phyloP scores from a whole-genome alignment of 2,797 vertebrate species.

The Melanotaenia maccullochi region DNA sequence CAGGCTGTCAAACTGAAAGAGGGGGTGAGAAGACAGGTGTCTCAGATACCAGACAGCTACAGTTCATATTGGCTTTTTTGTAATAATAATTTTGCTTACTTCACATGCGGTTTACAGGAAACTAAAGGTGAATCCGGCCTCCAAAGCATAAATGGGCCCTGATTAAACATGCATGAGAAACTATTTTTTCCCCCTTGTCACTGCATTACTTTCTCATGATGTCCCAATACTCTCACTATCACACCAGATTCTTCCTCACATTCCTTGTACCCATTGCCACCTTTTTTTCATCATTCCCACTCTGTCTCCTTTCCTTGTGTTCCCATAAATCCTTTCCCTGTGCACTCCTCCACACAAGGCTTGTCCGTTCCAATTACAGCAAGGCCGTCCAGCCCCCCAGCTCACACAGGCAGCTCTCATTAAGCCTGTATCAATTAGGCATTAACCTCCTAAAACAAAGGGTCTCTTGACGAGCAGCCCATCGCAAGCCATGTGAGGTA shows the following conservation, averaged over 20 bases:
- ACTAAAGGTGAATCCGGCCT: constrained; percentile 6
- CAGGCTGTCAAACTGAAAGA: constrained; percentile 57
- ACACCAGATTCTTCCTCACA: constrained; percentile 64
- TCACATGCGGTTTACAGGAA: neutral
- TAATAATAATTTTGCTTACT: neutral
- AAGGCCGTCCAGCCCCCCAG: constrained; percentile 54
- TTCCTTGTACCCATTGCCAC: constrained; percentile 68
- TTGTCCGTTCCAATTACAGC: constrained; percentile 82
- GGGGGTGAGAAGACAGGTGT: constrained; percentile 74
- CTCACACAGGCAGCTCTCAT: constrained; percentile 75
- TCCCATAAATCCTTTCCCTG: constrained; percentile 77
- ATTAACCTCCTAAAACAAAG: constrained; percentile 83
- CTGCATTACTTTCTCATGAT: constrained; percentile 58
- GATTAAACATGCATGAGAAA: constrained; percentile 45
- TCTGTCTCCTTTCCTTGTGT: constrained; percentile 64
- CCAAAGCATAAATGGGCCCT: constrained; percentile 9
- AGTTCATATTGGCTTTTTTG: constrained; percentile 13
- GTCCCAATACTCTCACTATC: constrained; percentile 38
- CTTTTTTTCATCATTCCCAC: constrained; percentile 70
- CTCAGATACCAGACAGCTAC: constrained; percentile 42
- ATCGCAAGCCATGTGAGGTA: constrained; percentile 72
- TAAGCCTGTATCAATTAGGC: constrained; percentile 85
- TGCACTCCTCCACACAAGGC: constrained; percentile 77
- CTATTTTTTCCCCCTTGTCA: constrained; percentile 34
- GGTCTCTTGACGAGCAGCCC: constrained; percentile 71